These are phyloP conservation scores for Phrynosoma blainvillii DNA, from an alignment of 2,113 vertebrate species.

Conservation along the genomic window DNA sequence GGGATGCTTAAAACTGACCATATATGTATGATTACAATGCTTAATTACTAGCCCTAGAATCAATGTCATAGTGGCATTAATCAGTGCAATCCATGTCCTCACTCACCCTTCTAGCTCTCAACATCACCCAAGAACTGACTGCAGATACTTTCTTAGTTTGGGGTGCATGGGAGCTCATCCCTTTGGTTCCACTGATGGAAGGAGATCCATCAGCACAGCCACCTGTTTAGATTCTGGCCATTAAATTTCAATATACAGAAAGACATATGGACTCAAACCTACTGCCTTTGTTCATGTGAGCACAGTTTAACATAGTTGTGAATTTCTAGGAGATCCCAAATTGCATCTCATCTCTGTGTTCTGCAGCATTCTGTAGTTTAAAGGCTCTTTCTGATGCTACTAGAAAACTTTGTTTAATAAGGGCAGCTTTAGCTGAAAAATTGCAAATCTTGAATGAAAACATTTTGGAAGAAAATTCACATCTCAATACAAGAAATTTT, in stretches of 20 bases:
- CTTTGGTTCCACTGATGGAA: too few species aligned
- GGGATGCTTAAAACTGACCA: background rate
- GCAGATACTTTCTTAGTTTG: too few species aligned
- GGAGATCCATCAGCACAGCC: too few species aligned
- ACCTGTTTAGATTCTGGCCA: too few species aligned
- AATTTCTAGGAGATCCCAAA: background rate
- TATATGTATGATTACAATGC: background rate
- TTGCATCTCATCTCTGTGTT: background rate
- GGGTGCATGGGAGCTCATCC: too few species aligned
- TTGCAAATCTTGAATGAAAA: background rate
- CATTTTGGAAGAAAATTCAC: too few species aligned
- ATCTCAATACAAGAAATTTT: too few species aligned
- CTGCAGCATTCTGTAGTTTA: background rate
- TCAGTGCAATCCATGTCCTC: too few species aligned
- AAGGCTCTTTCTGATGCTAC: background rate
- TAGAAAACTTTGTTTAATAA: constrained; percentile 13
- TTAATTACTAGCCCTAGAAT: background rate
- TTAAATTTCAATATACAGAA: background rate
- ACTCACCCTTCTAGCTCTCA: too few species aligned
- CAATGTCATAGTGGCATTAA: too few species aligned
- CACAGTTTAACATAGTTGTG: background rate
- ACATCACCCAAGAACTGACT: too few species aligned
- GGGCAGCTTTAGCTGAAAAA: background rate
- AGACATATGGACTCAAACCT: background rate
- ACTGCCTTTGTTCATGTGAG: background rate